Evolutionary conservation across 2,797 vertebrate genomes (phyloP), one percentile per base, ranked within the genome.

Genomic region (Austrolebias charrua): DNA sequence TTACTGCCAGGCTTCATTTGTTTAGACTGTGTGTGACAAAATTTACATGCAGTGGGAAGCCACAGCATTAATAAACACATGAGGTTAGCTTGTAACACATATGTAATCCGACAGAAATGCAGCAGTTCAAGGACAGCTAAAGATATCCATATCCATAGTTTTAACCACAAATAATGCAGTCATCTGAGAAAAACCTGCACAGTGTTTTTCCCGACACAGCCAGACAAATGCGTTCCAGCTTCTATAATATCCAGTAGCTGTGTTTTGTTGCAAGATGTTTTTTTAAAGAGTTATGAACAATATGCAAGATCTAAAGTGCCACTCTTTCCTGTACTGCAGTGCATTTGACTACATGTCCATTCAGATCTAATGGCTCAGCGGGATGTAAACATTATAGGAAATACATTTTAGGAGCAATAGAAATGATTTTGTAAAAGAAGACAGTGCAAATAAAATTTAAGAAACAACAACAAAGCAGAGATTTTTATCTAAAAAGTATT

Each of bases 181-280:
- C 42, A 19, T 28, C 44, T 54, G 24, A 47, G 48, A 44, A 35
- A 24, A 63, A 53, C 29, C 49, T 14, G 50, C 31, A 11, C 33
- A 14, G 33, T 42, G 15, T 33, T 5, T 51, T 38, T 15, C 46
- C 29, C 28, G 53, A 48, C n/a, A 35, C 42, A 1, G 19, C 15
- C 18, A 52, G 59, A 38, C 35, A 59, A 42, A 54, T 73, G 46
- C 38, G 38, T 55, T 68, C 45, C 55, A 73, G 65, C 9, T 50
- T 55, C 24, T 11, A 18, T 51, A 43, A 64, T 13, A 51, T 55
- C 44, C 46, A 42, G 50, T 55, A 69, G 45, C 35, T 49, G 48
- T 42, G 52, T 29, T 28, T 19, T 47, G 12, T 60, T 48, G 56
- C 18, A 50, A 11, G 62, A n/a, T 35, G 14, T 28, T 19, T 12